Evolutionary conservation across 2,113 vertebrate species (phyloP).

Genomic region (Bos indicus): DNA sequence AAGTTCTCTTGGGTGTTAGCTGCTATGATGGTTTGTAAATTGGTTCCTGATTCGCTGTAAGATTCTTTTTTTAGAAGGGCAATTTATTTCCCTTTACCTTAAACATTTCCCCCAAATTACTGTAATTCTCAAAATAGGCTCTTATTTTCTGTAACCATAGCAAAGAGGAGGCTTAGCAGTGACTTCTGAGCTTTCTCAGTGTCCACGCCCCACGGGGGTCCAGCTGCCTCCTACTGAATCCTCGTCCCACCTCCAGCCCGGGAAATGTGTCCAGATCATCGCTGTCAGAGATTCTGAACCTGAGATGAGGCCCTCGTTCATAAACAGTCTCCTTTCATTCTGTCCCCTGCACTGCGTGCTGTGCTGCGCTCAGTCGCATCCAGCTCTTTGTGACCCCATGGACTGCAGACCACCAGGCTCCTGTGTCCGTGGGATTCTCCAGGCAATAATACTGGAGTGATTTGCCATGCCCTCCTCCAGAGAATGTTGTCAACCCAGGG

Average conservation of each 20-base stretch:
- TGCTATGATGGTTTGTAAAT: fast-evolving
- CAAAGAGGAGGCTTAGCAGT: background rate
- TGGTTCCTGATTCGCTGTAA: background rate
- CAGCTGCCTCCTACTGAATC: background rate
- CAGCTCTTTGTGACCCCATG: background rate
- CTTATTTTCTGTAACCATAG: background rate
- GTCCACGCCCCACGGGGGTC: fast-evolving
- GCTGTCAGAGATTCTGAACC: no score
- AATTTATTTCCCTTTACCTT: background rate
- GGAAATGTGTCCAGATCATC: background rate
- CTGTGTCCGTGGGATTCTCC: background rate
- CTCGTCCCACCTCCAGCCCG: fast-evolving
- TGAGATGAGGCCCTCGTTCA: background rate
- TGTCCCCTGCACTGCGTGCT: fast-evolving
- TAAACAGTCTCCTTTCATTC: background rate
- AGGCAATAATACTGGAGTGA: background rate
- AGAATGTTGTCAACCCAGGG: background rate
- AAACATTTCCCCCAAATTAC: background rate
- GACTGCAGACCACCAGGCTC: background rate
- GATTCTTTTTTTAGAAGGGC: background rate
- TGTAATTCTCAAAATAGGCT: background rate
- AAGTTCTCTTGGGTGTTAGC: no score
- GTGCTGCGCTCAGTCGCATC: fast-evolving
- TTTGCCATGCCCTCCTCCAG: background rate
- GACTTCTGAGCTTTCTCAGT: fast-evolving